Evolutionary conservation across 2,113 vertebrate species (phyloP), one percentile per base, ranked within the genome.

Genomic region (Ellobius talpinus): DNA sequence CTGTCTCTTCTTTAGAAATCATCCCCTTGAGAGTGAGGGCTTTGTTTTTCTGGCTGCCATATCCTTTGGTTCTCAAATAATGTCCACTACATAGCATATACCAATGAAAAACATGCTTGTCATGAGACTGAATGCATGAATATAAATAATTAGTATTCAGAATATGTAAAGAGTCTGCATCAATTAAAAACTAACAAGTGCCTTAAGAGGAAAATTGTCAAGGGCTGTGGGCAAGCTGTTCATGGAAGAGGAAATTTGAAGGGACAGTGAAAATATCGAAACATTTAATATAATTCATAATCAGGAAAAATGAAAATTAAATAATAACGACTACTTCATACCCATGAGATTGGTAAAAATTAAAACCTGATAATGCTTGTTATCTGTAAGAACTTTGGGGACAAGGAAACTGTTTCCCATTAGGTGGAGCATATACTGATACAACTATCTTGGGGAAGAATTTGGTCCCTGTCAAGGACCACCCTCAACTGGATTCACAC

Each of bases 261-360:
- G 42, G 63, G 63, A 70, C 31, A 88, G 72, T 89, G 74, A 92
- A 81, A 90, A 70, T 91, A 84, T 47, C 70, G n/a, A 84, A 95
- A 81, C 21, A 68, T 86, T 91, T 97, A 89, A 79, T 92, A 89
- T 58, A n/a, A 86, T 73, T 66, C 68, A 14, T 2, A 13, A 95
- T 92, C 45, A 86, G 39, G 33, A 85, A 84, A 94, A 92, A 81
- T 79, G 16, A 81, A 94, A 94, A 66, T 94, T 79, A 97, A 95
- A 77, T 9, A 36, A 65, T 65, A 88, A 78, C 65, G 55, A 74
- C 52, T 42, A 66, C 39, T 91, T 66, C 55, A 86, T 50, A 61
- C 36, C 19, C 63, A 78, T 47, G 63, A 85, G n/a, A 94, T 45
- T 50, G 55, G 55, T 36, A 86, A 86, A 93, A 95, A 87, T 74